These are phyloP conservation scores for Villa cingulata DNA, from an alignment of 2,888 invertebrate genomes.

Conservation along the genomic window DNA sequence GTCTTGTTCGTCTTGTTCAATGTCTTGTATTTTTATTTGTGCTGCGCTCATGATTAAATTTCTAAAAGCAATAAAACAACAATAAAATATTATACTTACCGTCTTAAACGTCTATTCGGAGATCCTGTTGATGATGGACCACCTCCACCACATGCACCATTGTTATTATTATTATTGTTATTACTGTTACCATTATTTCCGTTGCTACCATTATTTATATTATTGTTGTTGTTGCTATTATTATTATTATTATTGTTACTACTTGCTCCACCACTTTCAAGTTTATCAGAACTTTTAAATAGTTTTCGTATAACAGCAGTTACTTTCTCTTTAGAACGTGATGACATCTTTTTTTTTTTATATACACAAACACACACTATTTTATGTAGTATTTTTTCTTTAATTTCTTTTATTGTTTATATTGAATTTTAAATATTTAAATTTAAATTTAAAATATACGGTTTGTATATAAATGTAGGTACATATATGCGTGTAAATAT, in stretches of 20 bases:
- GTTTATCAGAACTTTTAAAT: constrained; percentile 59
- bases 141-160: constrained; percentile 31
- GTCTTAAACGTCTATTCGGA: constrained; percentile 40
- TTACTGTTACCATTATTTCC: constrained; percentile 27
- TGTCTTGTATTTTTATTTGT: no score
- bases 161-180: constrained; percentile 1
- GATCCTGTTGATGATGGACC: constrained; percentile 43
- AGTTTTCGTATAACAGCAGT: constrained; percentile 66
- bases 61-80: no score
- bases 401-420: no score
- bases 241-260: constrained; percentile 26
- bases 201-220: constrained; percentile 29
- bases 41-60: no score
- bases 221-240: neutral
- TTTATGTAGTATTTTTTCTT: no score
- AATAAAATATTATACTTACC: no score
- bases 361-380: no score
- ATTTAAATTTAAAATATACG: no score
- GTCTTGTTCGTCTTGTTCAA: no score
- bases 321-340: constrained; percentile 68
- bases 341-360: constrained; percentile 44
- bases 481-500: no score
- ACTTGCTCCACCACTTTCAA: constrained; percentile 45
- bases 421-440: no score
- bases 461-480: no score